Percentiles rank a stretch among this genome's conserved stretches.
phyloP scores from a whole-genome alignment of 2,888 invertebrate genomes.

The Drosophila rellima region DNA sequence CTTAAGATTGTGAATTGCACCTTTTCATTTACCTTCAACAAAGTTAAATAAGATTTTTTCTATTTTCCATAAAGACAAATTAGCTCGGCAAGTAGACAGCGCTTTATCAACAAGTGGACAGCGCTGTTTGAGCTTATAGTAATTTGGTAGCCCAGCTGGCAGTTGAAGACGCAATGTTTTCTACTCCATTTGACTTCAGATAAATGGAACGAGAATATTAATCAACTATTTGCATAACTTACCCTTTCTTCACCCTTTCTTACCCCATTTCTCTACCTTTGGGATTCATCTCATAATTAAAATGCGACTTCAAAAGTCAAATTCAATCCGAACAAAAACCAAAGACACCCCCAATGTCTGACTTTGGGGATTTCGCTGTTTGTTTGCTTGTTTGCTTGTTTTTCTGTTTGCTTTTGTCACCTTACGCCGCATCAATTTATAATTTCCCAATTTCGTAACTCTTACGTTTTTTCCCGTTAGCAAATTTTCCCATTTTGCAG shows the following conservation, averaged over 20 bases:
- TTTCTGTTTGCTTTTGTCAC: slow-evolving; percentile 12
- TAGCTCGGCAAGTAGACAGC: slow-evolving; percentile 4
- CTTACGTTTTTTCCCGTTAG: neutral
- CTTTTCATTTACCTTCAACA: too few species aligned
- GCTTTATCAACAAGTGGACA: slow-evolving; percentile 1
- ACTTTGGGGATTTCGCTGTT: slow-evolving; percentile 4
- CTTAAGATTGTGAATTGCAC: neutral
- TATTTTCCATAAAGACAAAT: neutral
- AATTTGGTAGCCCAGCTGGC: too few species aligned
- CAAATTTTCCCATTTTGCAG: slow-evolving; percentile 12
- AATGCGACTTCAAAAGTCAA: slow-evolving; percentile 11
- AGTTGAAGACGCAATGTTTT: neutral
- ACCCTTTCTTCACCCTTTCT: neutral
- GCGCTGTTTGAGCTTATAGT: neutral
- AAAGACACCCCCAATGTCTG: slow-evolving; percentile 6
- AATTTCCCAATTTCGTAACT: slow-evolving; percentile 14
- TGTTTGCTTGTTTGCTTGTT: neutral
- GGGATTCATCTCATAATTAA: slow-evolving; percentile 31
- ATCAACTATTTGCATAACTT: slow-evolving; percentile 1
- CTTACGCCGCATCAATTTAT: slow-evolving; percentile 1
- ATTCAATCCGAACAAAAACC: neutral
- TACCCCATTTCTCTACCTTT: neutral
- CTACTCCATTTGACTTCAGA: neutral
- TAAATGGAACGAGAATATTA: neutral
- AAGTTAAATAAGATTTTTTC: neutral